phyloP scores from a whole-genome alignment of 2,113 vertebrate species.

The Cranoglanis bouderius region DNA sequence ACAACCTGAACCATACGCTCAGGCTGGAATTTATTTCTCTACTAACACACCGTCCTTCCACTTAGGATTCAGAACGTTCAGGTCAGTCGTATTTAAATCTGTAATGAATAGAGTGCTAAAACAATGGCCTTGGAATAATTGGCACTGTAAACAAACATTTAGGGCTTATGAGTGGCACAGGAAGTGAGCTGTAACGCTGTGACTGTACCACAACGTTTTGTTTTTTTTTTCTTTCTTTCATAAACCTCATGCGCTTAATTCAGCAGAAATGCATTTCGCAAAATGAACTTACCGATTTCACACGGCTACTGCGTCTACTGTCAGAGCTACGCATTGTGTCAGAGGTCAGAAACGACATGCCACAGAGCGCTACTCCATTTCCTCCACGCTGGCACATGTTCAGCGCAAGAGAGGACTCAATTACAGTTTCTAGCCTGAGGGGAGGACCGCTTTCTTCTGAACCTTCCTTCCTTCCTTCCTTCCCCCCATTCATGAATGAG shows the following conservation, averaged over 20 bases:
- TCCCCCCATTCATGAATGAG: slow-evolving; percentile 31
- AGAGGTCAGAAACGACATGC: slow-evolving; percentile 25
- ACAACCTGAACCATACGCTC: neutral
- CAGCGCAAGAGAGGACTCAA: slow-evolving; percentile 28
- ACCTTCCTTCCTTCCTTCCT: neutral
- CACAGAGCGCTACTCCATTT: slow-evolving; percentile 24
- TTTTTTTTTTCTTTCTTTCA: neutral
- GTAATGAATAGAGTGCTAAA: neutral
- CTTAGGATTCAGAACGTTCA: neutral
- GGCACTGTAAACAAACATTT: neutral
- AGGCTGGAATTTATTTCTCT: neutral
- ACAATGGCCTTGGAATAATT: neutral
- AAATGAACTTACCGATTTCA: slow-evolving; percentile 20
- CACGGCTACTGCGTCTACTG: neutral
- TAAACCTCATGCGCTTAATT: neutral
- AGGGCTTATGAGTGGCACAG: neutral
- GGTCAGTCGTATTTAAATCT: neutral
- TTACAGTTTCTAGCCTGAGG: slow-evolving; percentile 40
- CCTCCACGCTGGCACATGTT: slow-evolving; percentile 15
- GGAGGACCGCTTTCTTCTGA: slow-evolving; percentile 40
- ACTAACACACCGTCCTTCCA: neutral
- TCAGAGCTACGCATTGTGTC: slow-evolving; percentile 22
- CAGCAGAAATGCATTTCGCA: neutral
- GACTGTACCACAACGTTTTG: neutral
- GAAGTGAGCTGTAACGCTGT: neutral